Conservation (phyloP, 2,888 invertebrate species). For the Platynereis dumerilii region DNA sequence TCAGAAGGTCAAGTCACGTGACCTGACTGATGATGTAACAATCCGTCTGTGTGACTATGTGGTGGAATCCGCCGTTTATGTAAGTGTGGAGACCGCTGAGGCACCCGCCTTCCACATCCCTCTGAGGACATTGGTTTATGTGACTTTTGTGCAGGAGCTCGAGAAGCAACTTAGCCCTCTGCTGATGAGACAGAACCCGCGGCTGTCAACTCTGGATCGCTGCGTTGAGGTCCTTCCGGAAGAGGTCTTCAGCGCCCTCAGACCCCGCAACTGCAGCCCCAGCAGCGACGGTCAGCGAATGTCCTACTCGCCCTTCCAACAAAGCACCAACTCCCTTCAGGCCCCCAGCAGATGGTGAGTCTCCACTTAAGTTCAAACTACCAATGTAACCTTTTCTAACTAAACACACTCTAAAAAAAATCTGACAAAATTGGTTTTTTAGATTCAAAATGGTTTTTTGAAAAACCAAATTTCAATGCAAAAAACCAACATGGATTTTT, state of each 20-base stretch:
- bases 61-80: slow-evolving; percentile 38
- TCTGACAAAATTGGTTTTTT: too few relatives aligned
- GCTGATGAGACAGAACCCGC: slow-evolving; percentile 33
- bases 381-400: too few relatives aligned
- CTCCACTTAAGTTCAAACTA: too few relatives aligned
- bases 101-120: slow-evolving; percentile 41
- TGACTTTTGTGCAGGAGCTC: slow-evolving; percentile 31
- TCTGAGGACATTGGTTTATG: slow-evolving; percentile 34
- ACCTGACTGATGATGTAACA: slow-evolving; percentile 29
- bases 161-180: slow-evolving; percentile 36
- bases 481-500: too few relatives aligned
- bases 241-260: slow-evolving; percentile 32
- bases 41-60: slow-evolving; percentile 34
- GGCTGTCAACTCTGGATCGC: slow-evolving; percentile 39
- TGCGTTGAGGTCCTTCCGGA: slow-evolving; percentile 36
- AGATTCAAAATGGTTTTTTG: too few relatives aligned
- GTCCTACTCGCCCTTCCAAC: too few relatives aligned
- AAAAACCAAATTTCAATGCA: too few relatives aligned
- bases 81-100: slow-evolving; percentile 32
- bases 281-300: too few relatives aligned
- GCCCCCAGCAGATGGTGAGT: too few relatives aligned
- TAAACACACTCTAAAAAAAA: too few relatives aligned
- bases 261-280: slow-evolving; percentile 17
- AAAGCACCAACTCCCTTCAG: too few relatives aligned
- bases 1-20: slow-evolving; percentile 27